Percentiles rank a stretch among this genome's conserved stretches.
phyloP scores from a whole-genome alignment of 2,888 invertebrate genomes.

The Alviniconcha strummeri region DNA sequence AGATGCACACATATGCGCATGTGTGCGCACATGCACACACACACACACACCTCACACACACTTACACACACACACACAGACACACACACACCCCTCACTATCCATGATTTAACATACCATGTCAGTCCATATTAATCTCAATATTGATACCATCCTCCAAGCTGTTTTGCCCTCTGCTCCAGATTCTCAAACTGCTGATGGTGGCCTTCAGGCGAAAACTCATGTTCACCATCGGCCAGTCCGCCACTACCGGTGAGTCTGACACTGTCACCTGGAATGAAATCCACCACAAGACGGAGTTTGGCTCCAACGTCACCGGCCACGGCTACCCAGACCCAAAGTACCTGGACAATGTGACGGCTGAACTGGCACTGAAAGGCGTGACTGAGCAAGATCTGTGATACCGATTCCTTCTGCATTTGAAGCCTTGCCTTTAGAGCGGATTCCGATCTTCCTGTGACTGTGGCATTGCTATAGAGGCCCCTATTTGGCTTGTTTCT shows the following conservation, averaged over 20 bases:
- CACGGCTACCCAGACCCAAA: conserved; percentile 83
- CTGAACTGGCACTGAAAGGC: conserved; percentile 73
- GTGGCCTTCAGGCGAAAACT: conserved; percentile 88
- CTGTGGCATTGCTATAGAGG: not conserved
- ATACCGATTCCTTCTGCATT: not conserved
- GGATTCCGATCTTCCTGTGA: not conserved
- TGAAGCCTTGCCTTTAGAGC: no score
- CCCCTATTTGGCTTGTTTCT: not conserved
- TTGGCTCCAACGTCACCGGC: conserved; percentile 74
- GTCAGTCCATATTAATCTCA: no score
- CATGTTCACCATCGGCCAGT: conserved; percentile 90
- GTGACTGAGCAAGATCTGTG: conserved; percentile 65
- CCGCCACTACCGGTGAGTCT: conserved; percentile 91
- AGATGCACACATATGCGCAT: no score
- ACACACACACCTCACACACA: no score
- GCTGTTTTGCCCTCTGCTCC: conserved; percentile 38
- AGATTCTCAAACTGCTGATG: conserved; percentile 84
- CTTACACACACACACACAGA: no score
- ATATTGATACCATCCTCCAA: no score
- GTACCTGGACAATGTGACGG: conserved; percentile 82
- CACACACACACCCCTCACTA: no score
- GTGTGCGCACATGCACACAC: no score
- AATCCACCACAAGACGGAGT: conserved; percentile 88
- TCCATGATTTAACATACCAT: no score
- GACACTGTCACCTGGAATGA: conserved; percentile 95